Base-by-base conservation (phyloP, 2,113 vertebrate genomes). In the human region DNA sequence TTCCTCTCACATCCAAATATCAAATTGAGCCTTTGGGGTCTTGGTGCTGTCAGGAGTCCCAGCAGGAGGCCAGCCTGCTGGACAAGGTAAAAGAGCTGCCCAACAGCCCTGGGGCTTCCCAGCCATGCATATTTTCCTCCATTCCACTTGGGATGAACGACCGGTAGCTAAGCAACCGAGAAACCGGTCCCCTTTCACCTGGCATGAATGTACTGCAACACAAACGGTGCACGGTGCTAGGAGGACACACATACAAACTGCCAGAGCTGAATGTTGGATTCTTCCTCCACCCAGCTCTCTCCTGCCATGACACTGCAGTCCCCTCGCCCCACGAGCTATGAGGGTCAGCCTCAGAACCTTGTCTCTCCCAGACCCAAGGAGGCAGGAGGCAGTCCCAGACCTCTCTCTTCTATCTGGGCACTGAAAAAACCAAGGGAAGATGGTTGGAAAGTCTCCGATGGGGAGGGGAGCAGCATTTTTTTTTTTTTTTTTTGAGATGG, bases 141-240 rank as follows among this genome's bases (percentile, higher is more conserved):
- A 48, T 38, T 43, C 85, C 2, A 13, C 32, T 10, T 10, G 38
- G 32, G 80, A 76, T 40, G 75, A 72, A 43, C 78, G 27, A 18
- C 57, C 17, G 0, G 93, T 93, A 92, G 80, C 97, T 82, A 95
- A 85, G 96, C 94, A 97, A 96, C 95, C 3, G 0, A 12, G 3
- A 76, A 73, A 59, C 8, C 3, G 14, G 86, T 64, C 61, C 80
- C 72, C 80, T 70, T 92, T 16, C 22, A 66, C 0, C 1, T 48
- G 0, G 2, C 8, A 40, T 11, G 72, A 83, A 40, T 48, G 78
- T 18, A 50, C 50, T 40, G 5, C 86, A n/a, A 20, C 3, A 45
- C 81, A 92, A 76, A 92, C 43, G 13, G 9, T 30, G 8, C 2
- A 0, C 16, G 17, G 23, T 43, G 48, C 12, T 17, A n/a, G 88